Base-by-base conservation (phyloP, 2,888 invertebrate species). In the Andrena bicolor region DNA sequence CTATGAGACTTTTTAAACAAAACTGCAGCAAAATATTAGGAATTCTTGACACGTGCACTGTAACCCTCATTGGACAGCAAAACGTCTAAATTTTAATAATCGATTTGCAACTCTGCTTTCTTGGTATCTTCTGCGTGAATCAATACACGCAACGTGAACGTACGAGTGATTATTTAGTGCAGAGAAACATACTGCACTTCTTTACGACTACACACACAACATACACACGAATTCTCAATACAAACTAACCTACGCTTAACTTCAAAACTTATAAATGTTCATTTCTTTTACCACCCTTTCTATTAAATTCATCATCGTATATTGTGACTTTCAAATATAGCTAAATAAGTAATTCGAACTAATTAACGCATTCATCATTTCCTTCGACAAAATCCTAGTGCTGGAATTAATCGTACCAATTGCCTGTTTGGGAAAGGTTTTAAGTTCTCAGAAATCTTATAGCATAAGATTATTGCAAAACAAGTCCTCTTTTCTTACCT, bases 131-230 rank as follows among this genome's bases (percentile, higher is more conserved):
- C 81, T 83, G 82, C 84, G 82, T 80, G 82, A 85, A 69, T 78
- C 77, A 83, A 76, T 76, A 73, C 80, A 87, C 79, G 86, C 83
- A 76, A 58, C 30, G 79, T 78, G 78, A 79, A 80, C 81, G 66
- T 84, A 83, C 73, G 76, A 74, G 75, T 80, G 20, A 23, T 56
- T 85, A 76, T 74, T 71, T 80, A 41, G 82, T 80, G 86, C 88
- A 86, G 75, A 61, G 20, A 64, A 80, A 48, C 81, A 82, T 85
- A 83, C 86, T 90, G 89, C 89, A 89, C 88, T 89, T 88, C 83
- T 87, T 85, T 91, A 93, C 90, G 91, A 92, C 92, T 93, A 93
- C 93, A 93, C 93, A 93, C 93, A 93, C 93, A 93, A 93, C 93
- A 92, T 93, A 93, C 93, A 93, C 92, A 92, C 92, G 89, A 89